A percentile compares a stretch with the other conserved stretches of the same genome.
These are phyloP conservation scores for Phenganax stokvisi DNA, from an alignment of 92 coral and sea anemone species.

Conservation along the genomic window DNA sequence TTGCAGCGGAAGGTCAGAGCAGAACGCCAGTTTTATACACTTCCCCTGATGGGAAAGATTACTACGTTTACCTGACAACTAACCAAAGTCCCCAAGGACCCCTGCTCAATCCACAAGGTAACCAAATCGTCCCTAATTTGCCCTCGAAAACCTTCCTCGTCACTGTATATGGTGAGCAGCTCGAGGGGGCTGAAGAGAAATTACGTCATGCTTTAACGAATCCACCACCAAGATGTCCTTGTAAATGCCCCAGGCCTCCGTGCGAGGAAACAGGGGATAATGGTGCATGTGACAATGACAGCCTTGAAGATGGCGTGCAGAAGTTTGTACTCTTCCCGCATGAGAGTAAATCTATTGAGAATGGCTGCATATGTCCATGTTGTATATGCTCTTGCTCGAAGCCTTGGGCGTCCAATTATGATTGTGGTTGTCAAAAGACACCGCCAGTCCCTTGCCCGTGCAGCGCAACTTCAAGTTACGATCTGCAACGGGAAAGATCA, in stretches of 20 bases:
- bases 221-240: slow-evolving; percentile 15
- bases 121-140: background rate
- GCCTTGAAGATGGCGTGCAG: background rate
- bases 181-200: slow-evolving; percentile 32
- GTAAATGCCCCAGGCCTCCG: background rate
- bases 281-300: background rate
- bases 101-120: background rate
- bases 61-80: background rate
- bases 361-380: slow-evolving; percentile 31
- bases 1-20: background rate
- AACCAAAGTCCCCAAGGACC: background rate
- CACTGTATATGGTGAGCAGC: slow-evolving; percentile 31
- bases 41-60: slow-evolving; percentile 20
- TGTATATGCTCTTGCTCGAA: slow-evolving; percentile 27
- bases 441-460: slow-evolving; percentile 38
- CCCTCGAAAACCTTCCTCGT: slow-evolving; percentile 38
- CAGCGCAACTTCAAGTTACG: background rate
- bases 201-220: slow-evolving; percentile 11
- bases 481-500: background rate
- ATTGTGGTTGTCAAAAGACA: slow-evolving; percentile 28
- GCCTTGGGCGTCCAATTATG: slow-evolving; percentile 25
- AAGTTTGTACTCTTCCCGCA: slow-evolving; percentile 20
- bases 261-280: background rate
- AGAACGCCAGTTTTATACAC: slow-evolving; percentile 26
- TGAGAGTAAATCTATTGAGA: background rate